Percentiles rank a stretch among this genome's conserved stretches.
Evolutionary conservation across 2,113 vertebrate species (phyloP).

Genomic region (Hyaena hyaena): DNA sequence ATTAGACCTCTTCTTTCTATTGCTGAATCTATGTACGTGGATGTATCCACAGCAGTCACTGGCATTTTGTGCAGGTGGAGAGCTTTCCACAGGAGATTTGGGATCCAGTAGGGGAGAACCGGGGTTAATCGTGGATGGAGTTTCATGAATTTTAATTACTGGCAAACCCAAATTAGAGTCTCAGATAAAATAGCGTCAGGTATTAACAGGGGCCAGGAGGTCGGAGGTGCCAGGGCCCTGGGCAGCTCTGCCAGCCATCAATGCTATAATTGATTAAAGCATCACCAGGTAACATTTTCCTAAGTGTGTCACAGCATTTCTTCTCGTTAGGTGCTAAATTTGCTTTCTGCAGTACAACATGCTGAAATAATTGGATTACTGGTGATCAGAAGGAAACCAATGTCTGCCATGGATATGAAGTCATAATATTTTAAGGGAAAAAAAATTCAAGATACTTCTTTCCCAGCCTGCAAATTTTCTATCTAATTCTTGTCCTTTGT

Average conservation of each 20-base stretch:
- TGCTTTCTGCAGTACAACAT: constrained; percentile 72
- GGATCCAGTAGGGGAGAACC: constrained; percentile 57
- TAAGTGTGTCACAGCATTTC: constrained; percentile 65
- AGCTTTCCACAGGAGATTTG: constrained; percentile 63
- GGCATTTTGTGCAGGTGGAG: constrained; percentile 43
- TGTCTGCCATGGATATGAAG: not conserved
- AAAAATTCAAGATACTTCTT: not conserved
- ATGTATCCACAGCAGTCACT: not conserved
- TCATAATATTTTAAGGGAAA: constrained; percentile 62
- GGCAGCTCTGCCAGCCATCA: constrained; percentile 38
- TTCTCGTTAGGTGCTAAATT: constrained; percentile 75
- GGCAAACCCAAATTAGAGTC: constrained; percentile 84
- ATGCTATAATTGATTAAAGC: constrained; percentile 84
- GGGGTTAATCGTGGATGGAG: constrained; percentile 75
- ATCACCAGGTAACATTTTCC: constrained; percentile 74
- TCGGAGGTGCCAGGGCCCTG: constrained; percentile 67
- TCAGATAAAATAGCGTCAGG: constrained; percentile 75
- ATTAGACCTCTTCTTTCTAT: not conserved
- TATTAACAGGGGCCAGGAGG: constrained; percentile 68
- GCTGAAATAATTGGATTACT: constrained; percentile 82
- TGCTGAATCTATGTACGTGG: not conserved
- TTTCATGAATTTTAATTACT: constrained; percentile 84
- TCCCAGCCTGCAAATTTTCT: not conserved
- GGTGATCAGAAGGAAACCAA: constrained; percentile 62
- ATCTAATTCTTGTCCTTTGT: not conserved